Base-by-base conservation (phyloP, 2,113 vertebrate species). In the Austrofundulus limnaeus region DNA sequence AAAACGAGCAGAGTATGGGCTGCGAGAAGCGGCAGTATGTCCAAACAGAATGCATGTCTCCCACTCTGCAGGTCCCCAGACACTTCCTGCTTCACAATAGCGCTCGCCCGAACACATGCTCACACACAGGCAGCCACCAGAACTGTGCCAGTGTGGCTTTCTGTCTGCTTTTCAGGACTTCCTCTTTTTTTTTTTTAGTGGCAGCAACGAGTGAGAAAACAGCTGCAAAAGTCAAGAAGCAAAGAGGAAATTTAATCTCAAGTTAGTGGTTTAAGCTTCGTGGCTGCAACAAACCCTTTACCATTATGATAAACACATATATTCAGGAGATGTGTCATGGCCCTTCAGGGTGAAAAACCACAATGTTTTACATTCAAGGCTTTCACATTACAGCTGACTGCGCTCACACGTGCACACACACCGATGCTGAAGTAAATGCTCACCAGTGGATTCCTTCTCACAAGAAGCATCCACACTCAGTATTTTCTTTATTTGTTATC, bases 11-110 rank as follows among this genome's bases (percentile, higher is more conserved):
- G 82, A 83, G 74, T 77, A 78, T 70, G 77, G 66, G 81, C 76
- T 79, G 81, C 53, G 77, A 78, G 81, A 85, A 83, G 78, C 74
- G 68, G 80, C 87, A 91, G 89, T 88, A 86, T 90, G 89, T 84
- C 86, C 83, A 84, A 88, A 85, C 89, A 92, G 91, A 89, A 90
- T 90, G 89, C 49, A 86, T 60, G 88, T 91, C 89, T 90, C 84
- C 84, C 89, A 89, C 88, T 90, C 84, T 71, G 76, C 70, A n/a
- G 59, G 75, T 85, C 87, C 88, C 79, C 71, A 87, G 82, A 86
- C 83, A 65, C 86, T 85, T 78, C 75, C 77, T 64, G 48, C 78
- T 69, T 83, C 64, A 69, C 81, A 78, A 57, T 72, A 68, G 62
- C 76, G 23, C 70, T 74, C 61, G 16, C 61, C 51, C 50, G 11